phyloP scores from a whole-genome alignment of 53 echinoderm and acorn worm genomes.

The Paelopatides confundens region DNA sequence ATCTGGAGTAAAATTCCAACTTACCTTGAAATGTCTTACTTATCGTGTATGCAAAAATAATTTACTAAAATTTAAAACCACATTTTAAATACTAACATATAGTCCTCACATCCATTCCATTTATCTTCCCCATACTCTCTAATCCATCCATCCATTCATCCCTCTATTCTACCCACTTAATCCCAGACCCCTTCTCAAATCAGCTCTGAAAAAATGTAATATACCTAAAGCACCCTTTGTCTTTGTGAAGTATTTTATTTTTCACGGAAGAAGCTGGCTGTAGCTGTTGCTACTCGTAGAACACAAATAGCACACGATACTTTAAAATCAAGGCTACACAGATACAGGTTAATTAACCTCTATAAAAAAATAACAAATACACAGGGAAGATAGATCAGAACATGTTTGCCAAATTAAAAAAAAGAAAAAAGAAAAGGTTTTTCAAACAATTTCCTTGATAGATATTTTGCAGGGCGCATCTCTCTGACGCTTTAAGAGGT shows the following conservation, averaged over 20 bases:
- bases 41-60: too few relatives aligned
- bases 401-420: background rate
- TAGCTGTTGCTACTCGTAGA: background rate
- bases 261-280: constrained; percentile 3
- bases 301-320: background rate
- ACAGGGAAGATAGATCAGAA: background rate
- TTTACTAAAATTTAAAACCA: too few relatives aligned
- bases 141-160: background rate
- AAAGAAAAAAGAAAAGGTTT: too few relatives aligned
- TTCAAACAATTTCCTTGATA: too few relatives aligned
- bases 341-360: background rate
- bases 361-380: background rate
- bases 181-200: background rate
- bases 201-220: background rate
- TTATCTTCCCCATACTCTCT: too few relatives aligned
- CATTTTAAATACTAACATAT: too few relatives aligned
- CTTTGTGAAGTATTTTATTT: background rate
- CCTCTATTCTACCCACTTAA: background rate
- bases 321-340: background rate
- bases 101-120: too few relatives aligned
- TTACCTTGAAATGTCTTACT: too few relatives aligned
- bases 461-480: too few relatives aligned
- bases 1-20: too few relatives aligned
- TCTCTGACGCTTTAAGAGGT: too few relatives aligned
- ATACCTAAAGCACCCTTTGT: background rate